Conservation (phyloP, 2,797 vertebrate species). For the Macropodus opercularis region DNA sequence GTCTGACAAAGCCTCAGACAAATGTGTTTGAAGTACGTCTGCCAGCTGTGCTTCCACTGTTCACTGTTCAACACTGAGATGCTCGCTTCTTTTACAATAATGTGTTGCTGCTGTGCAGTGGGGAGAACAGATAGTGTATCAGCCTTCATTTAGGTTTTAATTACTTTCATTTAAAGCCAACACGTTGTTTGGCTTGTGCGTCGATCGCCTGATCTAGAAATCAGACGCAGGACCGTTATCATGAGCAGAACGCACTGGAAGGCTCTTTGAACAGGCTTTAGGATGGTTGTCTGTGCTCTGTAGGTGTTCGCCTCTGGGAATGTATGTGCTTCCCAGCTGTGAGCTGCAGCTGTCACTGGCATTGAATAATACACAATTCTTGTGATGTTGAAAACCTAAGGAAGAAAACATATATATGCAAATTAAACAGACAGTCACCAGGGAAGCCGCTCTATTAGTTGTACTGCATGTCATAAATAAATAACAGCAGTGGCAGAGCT, state of each 20-base stretch:
- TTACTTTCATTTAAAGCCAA: background rate
- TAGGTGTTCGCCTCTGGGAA: conserved; percentile 50
- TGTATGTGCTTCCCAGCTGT: conserved; percentile 67
- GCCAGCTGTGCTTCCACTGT: conserved; percentile 53
- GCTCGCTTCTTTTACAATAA: too few relatives aligned
- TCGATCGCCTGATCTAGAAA: too few relatives aligned
- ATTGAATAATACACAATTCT: conserved; percentile 47
- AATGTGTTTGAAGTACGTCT: conserved; percentile 53
- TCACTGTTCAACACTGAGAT: conserved; percentile 26
- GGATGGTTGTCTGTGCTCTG: conserved; percentile 43
- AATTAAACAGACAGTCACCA: conserved; percentile 31
- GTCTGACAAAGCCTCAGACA: conserved; percentile 62
- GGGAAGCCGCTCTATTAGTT: conserved; percentile 27
- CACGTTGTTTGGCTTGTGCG: background rate
- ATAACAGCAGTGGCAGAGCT: conserved; percentile 22
- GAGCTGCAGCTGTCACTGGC: conserved; percentile 65
- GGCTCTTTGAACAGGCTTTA: conserved; percentile 52
- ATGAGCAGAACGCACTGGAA: conserved; percentile 46
- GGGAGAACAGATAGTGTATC: too few relatives aligned
- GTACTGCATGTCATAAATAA: conserved; percentile 41
- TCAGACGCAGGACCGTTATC: conserved; percentile 38
- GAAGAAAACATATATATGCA: conserved; percentile 40
- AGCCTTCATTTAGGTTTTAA: background rate
- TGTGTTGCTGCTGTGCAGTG: too few relatives aligned
- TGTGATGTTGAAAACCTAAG: conserved; percentile 51